These are phyloP conservation scores for Malaclemys terrapin DNA, from an alignment of 2,113 vertebrate genomes.

Conservation along the genomic window DNA sequence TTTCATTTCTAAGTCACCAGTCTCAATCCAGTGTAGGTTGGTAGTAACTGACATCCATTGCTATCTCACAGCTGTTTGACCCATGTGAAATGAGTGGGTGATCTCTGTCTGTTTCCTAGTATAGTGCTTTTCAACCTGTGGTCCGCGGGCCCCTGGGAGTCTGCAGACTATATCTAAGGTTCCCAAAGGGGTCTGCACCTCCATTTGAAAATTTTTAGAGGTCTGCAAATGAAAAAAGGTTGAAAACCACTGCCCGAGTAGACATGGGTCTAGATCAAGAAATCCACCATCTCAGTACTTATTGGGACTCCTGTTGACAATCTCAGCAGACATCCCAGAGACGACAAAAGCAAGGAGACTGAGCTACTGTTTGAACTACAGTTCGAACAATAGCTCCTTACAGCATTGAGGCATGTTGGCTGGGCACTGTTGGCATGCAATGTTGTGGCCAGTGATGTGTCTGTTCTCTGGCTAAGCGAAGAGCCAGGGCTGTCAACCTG, in stretches of 20 bases:
- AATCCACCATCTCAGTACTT: rapidly evolving
- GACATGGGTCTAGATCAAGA: rapidly evolving
- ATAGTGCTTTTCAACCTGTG: background rate
- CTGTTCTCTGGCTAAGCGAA: background rate
- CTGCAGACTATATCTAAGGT: background rate
- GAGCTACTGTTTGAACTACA: background rate
- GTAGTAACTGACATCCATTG: background rate
- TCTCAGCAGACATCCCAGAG: background rate
- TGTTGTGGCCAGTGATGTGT: background rate
- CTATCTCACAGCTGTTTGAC: background rate
- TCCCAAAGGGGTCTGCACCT: background rate
- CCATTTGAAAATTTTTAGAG: background rate
- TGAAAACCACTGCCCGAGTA: background rate
- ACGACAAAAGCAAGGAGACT: background rate
- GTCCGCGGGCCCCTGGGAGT: background rate
- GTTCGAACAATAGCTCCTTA: background rate
- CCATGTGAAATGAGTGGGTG: background rate
- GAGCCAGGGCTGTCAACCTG: background rate
- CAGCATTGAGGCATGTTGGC: background rate
- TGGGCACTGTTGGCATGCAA: rapidly evolving
- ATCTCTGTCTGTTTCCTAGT: background rate
- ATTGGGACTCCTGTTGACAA: background rate
- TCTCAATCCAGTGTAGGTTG: background rate
- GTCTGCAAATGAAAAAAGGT: background rate
- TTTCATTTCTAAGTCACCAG: background rate